Conservation (phyloP, 2,797 vertebrate species). For the Coregonus sp. region DNA sequence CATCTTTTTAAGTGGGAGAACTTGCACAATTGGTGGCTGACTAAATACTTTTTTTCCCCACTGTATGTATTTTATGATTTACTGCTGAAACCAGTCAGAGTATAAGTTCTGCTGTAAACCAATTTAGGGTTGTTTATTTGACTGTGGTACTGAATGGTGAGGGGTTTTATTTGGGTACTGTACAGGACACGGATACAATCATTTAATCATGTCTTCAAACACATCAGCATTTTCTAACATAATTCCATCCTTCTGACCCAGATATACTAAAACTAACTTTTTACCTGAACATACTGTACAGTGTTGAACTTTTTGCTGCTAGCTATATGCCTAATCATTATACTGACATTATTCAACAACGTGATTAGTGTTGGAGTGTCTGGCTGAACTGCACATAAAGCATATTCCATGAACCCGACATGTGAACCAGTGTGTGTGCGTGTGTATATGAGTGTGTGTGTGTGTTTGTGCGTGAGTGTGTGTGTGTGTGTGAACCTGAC, state of each 20-base stretch:
- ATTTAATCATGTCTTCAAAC: neutral
- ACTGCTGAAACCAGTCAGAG: conserved; percentile 16
- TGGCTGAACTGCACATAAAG: neutral
- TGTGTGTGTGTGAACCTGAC: neutral
- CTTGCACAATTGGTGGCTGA: too few species aligned
- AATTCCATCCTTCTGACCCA: neutral
- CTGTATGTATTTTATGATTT: conserved; percentile 41
- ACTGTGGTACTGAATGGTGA: conserved; percentile 25
- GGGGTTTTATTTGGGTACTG: neutral
- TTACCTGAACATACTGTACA: neutral
- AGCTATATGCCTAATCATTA: too few species aligned
- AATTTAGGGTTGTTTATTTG: conserved; percentile 42
- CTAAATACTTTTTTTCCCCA: too few species aligned
- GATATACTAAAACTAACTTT: neutral
- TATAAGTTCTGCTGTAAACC: conserved; percentile 21
- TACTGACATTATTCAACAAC: neutral
- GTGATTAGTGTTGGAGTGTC: neutral
- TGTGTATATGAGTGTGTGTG: neutral
- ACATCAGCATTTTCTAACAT: neutral
- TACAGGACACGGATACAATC: neutral
- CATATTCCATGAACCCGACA: neutral
- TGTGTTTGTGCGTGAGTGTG: neutral
- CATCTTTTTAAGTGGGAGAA: too few species aligned
- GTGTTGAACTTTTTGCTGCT: neutral
- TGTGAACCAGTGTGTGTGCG: neutral